Base-by-base conservation (phyloP, 2,797 vertebrate species). In the Chromobotia macracanthus region DNA sequence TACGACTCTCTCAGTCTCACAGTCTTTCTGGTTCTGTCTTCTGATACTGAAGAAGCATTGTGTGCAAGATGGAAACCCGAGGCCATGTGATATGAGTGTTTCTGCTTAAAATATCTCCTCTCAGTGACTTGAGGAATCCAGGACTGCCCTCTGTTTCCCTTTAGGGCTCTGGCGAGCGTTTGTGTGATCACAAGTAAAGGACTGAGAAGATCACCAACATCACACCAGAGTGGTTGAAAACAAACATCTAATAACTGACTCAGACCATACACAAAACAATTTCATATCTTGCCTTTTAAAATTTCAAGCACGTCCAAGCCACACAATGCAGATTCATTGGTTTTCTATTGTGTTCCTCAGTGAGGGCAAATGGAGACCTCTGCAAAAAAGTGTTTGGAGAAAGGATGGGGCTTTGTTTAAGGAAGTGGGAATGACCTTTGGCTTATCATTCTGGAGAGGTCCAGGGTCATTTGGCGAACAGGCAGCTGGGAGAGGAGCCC, bases 1-100 rank as follows among this genome's bases (percentile, higher is more conserved):
- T 60, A 31, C 55, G 80, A 28, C 67, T 70, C 60, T 81, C 53
- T 63, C 56, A 61, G 51, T 50, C 63, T 66, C 48, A 76, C 18
- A 8, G 16, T 51, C 41, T 72, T 61, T 73, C 38, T 38, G 51
- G 51, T 38, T 79, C 56, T 10, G 51, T 72, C 56, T 51, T 76
- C 68, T 70, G 71, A 89, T 82, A 93, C 92, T 93, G 90, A 90
- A 87, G 92, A 90, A 74, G 89, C 90, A 91, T 93, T 93, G 92
- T 93, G 51, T 87, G 85, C 86, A 60, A 91, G 90, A 92, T 89
- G 91, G 91, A 92, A 93, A 90, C 86, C 87, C 86, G 82, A 68
- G 61, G 10, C 87, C 92, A 93, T 94, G 92, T 94, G 93, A 94
- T 89, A 82, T 3, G 35, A 81, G 78, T 84, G 89, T 81, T 82